Evolutionary conservation across 2,888 invertebrate species (phyloP), one percentile per base, ranked within the genome.

Genomic region (Copidosoma aretas): DNA sequence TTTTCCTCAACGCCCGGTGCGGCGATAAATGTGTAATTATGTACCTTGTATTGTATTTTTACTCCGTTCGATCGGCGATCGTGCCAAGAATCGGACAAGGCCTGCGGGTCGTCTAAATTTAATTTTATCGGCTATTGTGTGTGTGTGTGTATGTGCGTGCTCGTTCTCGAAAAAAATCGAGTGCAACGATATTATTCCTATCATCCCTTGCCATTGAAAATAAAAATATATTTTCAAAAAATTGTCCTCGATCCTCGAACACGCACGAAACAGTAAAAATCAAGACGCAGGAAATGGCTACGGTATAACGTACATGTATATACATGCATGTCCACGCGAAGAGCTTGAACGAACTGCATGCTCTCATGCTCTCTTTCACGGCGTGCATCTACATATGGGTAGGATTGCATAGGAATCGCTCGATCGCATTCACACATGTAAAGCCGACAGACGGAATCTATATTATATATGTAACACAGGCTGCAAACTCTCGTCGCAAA

Each of bases 11-110:
- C 8, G 3, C 32, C 32, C 32, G n/a, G 54, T 32, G 25, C 39
- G n/a, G 17, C 43, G 8, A 3, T 4, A 46, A 49, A n/a, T 14
- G n/a, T 49, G 14, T n/a, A 17, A 46, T 64, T 17, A 49, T 56
- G 32, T 43, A 46, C 56, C 32, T n/a, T n/a, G n/a, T n/a, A 54
- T 10, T 24, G 25, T 17, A 12, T 46, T 3, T 46, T 12, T 8
- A 3, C 43, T 8, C 43, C 3, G 14, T 12, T 3, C 32, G 32
- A 32, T 32, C 32, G 32, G 32, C n/a, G n/a, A 41, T 8, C 41
- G 41, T 46, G 43, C 43, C 43, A 46, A 46, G 43, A 46, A 46
- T 46, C 43, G 43, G 43, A 46, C 43, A 46, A 46, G 43, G 43
- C 43, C 43, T 46, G 17, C 8, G 14, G n/a, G n/a, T n/a, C n/a